Percentiles rank a stretch among this genome's conserved stretches.
These are phyloP conservation scores for Boulengeromyrus knoepffleri DNA, from an alignment of 2,113 vertebrate species.

Conservation along the genomic window DNA sequence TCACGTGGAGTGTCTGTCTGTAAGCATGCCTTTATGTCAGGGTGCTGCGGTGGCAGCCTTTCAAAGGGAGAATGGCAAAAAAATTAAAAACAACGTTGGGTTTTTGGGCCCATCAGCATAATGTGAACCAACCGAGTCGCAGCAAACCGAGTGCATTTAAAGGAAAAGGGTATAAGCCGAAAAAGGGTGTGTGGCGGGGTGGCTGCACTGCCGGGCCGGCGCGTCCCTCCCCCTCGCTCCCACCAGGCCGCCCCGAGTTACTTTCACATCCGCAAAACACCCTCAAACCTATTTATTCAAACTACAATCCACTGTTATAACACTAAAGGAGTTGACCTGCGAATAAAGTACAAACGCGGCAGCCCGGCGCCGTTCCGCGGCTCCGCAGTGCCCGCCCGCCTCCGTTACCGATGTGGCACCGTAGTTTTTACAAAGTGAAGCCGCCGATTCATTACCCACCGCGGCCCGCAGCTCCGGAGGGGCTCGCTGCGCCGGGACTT, in stretches of 20 bases:
- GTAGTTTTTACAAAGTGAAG: not conserved
- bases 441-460: not conserved
- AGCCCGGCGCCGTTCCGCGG: too few relatives aligned
- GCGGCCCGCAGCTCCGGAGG: not conserved
- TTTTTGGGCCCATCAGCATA: not conserved
- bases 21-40: not conserved
- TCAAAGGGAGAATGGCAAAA: not conserved
- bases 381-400: not conserved
- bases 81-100: not conserved
- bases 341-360: not conserved
- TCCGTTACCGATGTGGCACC: not conserved
- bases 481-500: slow-evolving; percentile 15
- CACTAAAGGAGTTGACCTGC: not conserved
- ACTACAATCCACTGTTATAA: not conserved
- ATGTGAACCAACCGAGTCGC: not conserved
- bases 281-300: not conserved
- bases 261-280: slow-evolving; percentile 7
- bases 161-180: not conserved
- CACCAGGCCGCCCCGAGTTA: slow-evolving; percentile 7
- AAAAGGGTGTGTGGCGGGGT: not conserved
- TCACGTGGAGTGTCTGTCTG: not conserved
- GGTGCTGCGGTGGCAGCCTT: not conserved
- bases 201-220: not conserved
- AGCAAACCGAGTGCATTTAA: not conserved
- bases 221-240: not conserved